Evolutionary conservation across 1,140 invertebrate species (phyloP), one percentile per base, ranked within the genome.

Genomic region (Euura saliciscinereae): DNA sequence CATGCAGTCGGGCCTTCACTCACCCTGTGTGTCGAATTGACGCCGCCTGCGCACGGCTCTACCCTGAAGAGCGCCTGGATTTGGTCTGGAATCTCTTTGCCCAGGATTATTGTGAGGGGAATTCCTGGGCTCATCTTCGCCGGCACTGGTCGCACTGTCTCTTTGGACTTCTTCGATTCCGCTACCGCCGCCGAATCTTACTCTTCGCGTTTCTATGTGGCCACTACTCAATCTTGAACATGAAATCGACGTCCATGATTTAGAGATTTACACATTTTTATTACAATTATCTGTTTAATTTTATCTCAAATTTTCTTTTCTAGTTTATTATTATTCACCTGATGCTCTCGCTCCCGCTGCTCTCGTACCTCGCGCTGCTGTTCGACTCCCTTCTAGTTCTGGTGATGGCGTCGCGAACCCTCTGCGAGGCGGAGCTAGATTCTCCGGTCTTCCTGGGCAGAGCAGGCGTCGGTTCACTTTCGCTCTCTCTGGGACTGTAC

Each of bases 401-500:
- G 44, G 84, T 85, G 71, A 88, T 88, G 7, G 86, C 80, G 72
- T 88, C 86, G 3, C 86, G 79, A 73, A 88, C 85, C 71, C 85
- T 83, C 65, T 88, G 86, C 42, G 86, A 88, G 0, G 85, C 81
- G 0, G 79, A 81, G 51, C 78, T 85, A 2, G 85, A 86, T 46
- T 87, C 86, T 64, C 71, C 74, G 0, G 75, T 84, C 82, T 85
- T 87, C 43, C 85, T 78, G 2, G 85, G 84, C 6, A 86, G 74
- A 3, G 84, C 85, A 1, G 86, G 85, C 5, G 86, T 88, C 8
- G 86, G 86, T 68, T 88, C 86, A 69, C 86, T 88, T 71, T 88
- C 86, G 71, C 86, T 88, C 76, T 88, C 86, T 45, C 86, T 81
- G 8, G 86, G 85, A 79, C 86, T 88, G 72, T 88, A 88, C 28